Percentiles rank a stretch among this genome's conserved stretches.
These are phyloP conservation scores for Seriola rivoliana DNA, from an alignment of 2,113 vertebrate genomes.

Conservation along the genomic window DNA sequence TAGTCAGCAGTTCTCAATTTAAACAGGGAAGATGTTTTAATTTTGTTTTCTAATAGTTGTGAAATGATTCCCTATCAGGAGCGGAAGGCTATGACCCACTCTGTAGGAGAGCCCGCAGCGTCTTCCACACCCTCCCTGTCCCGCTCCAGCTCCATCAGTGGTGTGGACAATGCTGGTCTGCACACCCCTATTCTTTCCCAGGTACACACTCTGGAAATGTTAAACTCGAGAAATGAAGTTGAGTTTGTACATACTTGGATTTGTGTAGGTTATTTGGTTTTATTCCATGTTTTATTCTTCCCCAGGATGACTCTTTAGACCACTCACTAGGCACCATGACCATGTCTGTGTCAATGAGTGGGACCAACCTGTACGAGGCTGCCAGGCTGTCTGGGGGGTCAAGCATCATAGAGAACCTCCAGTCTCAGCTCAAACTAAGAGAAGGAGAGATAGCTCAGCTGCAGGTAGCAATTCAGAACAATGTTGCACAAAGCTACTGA, in stretches of 20 bases:
- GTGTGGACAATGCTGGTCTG: slow-evolving; percentile 89
- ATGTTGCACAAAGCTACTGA: neutral
- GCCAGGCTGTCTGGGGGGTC: slow-evolving; percentile 95
- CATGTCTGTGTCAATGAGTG: slow-evolving; percentile 86
- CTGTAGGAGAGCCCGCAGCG: slow-evolving; percentile 84
- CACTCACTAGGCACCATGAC: slow-evolving; percentile 87
- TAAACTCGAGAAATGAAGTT: neutral
- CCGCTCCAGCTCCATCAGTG: slow-evolving; percentile 95
- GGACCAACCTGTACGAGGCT: slow-evolving; percentile 93
- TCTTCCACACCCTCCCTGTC: slow-evolving; percentile 93
- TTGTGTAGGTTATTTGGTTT: neutral
- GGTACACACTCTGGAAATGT: slow-evolving; percentile 77
- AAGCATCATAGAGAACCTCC: slow-evolving; percentile 95
- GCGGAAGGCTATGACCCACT: slow-evolving; percentile 83
- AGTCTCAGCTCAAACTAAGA: slow-evolving; percentile 95
- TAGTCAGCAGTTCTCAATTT: neutral
- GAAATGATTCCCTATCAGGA: slow-evolving; percentile 82
- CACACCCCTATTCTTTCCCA: slow-evolving; percentile 91
- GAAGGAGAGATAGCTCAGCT: slow-evolving; percentile 96
- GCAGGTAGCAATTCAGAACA: slow-evolving; percentile 86
- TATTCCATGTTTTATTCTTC: neutral
- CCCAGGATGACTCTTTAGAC: slow-evolving; percentile 92
- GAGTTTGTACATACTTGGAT: neutral
- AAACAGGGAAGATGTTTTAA: neutral
- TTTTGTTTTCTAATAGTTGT: slow-evolving; percentile 7